A percentile compares a stretch with the other conserved stretches of the same genome.
phyloP scores from a whole-genome alignment of 2,888 invertebrate genomes.

The Lepidochitona cinerea region DNA sequence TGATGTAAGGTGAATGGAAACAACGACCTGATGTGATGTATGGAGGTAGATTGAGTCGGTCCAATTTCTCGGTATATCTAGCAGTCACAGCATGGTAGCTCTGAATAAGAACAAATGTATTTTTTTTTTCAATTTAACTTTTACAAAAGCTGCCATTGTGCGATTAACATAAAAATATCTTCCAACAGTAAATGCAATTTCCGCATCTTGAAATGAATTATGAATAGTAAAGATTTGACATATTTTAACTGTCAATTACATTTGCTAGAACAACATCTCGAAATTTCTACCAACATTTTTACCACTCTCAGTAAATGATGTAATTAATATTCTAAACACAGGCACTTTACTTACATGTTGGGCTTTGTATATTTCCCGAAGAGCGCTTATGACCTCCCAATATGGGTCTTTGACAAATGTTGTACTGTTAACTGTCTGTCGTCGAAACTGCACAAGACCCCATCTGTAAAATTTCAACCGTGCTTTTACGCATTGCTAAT shows the following conservation, averaged over 20 bases:
- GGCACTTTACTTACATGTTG: conserved; percentile 26
- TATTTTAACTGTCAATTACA: too few species aligned
- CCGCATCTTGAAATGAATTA: too few species aligned
- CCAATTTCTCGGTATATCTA: conserved; percentile 34
- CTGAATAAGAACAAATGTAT: conserved; percentile 24
- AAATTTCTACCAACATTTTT: too few species aligned
- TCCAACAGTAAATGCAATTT: too few species aligned
- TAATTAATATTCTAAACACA: too few species aligned
- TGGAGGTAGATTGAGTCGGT: conserved; percentile 38
- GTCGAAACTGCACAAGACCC: conserved; percentile 53
- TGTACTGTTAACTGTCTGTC: conserved; percentile 29
- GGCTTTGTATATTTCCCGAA: conserved; percentile 38
- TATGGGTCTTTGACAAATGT: conserved; percentile 27
- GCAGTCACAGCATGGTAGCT: conserved; percentile 45
- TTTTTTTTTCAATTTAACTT: too few species aligned
- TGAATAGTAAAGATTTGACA: too few species aligned
- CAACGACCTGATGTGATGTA: conserved; percentile 42
- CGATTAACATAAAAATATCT: too few species aligned
- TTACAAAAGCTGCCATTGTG: too few species aligned
- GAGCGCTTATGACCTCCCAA: conserved; percentile 33
- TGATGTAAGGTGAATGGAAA: conserved; percentile 34
- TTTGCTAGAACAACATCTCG: too few species aligned
- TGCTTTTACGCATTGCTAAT: too few species aligned
- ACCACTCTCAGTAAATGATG: too few species aligned
- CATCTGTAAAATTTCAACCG: conserved; percentile 39